Conservation (phyloP, 2,113 vertebrate species). For the Uropsilus gracilis region DNA sequence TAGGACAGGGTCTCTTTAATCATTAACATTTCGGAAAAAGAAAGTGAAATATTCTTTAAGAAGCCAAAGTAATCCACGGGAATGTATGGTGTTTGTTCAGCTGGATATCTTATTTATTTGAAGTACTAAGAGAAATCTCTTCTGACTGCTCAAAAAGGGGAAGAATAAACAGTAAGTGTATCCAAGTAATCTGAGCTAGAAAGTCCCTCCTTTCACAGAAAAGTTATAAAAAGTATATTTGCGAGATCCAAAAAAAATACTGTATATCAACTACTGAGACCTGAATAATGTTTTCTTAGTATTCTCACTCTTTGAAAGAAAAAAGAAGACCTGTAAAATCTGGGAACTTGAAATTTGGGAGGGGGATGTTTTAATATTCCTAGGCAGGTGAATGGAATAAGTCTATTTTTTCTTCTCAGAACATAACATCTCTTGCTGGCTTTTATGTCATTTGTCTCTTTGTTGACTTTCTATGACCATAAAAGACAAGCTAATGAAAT, state of each 20-base stretch:
- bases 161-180: slow-evolving; percentile 88
- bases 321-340: slow-evolving; percentile 40
- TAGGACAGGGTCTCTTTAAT: slow-evolving; percentile 84
- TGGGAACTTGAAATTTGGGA: not conserved
- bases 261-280: slow-evolving; percentile 86
- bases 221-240: slow-evolving; percentile 88
- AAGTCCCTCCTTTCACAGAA: slow-evolving; percentile 87
- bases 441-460: slow-evolving; percentile 58
- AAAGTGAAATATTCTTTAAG: slow-evolving; percentile 86
- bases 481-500: slow-evolving; percentile 44
- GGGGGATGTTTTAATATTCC: slow-evolving; percentile 63
- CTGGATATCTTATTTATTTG: slow-evolving; percentile 96
- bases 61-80: slow-evolving; percentile 87
- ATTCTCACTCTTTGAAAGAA: slow-evolving; percentile 74
- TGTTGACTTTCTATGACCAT: not conserved
- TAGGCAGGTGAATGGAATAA: slow-evolving; percentile 60
- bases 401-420: slow-evolving; percentile 56
- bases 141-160: slow-evolving; percentile 90
- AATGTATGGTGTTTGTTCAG: slow-evolving; percentile 95
- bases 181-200: slow-evolving; percentile 90
- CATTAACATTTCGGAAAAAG: slow-evolving; percentile 86
- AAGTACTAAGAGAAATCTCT: slow-evolving; percentile 92
- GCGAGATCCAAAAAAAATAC: slow-evolving; percentile 90
- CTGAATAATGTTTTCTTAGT: slow-evolving; percentile 84
- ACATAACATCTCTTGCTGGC: not conserved